Base-by-base conservation (phyloP, 2,113 vertebrate genomes). In the Tylochromis polylepis region DNA sequence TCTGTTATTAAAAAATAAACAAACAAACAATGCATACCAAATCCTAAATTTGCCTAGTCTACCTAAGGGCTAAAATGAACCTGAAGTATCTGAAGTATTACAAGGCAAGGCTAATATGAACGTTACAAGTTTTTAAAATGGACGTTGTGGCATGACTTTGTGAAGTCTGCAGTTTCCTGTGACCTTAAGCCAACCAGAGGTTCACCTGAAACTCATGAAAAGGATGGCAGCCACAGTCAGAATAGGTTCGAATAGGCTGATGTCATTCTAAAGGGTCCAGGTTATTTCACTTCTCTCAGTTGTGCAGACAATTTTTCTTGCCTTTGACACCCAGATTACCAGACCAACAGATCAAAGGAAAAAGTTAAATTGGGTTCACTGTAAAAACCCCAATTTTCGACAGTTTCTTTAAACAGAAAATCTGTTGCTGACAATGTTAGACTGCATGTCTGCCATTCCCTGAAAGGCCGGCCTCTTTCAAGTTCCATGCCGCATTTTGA, bases 341-440 rank as follows among this genome's bases (percentile, higher is more conserved):
- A 80, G 60, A 82, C 67, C 31, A 84, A 20, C 53, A 75, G 38
- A 85, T 79, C 46, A 88, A 88, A 88, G 77, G 51, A 59, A 72
- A 79, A n/a, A 5, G 6, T 58, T 31, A 29, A 85, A 83, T 67
- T 81, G 79, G 75, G n/a, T 43, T 55, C 24, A 15, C 77, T 79
- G 29, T 88, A 59, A 49, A 67, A 82, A 51, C 29, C 14, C 29
- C 36, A 75, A 67, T 41, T 83, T 67, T 78, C 20, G 31, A 46
- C 55, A 36, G 51, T 34, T 84, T 81, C 34, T 87, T 70, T n/a
- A 58, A 67, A 51, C 8, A 11, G 31, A 60, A 84, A 82, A 83
- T 51, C 72, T 59, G 11, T 16, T 15, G 14, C 79, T 67, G 82
- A 56, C 82, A 38, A 27, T 14, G 65, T 72, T 67, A 4, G 10